Percentiles rank a stretch among this genome's conserved stretches.
These are phyloP conservation scores for Microtus richardsoni DNA, from an alignment of 2,113 vertebrate genomes.

Conservation along the genomic window DNA sequence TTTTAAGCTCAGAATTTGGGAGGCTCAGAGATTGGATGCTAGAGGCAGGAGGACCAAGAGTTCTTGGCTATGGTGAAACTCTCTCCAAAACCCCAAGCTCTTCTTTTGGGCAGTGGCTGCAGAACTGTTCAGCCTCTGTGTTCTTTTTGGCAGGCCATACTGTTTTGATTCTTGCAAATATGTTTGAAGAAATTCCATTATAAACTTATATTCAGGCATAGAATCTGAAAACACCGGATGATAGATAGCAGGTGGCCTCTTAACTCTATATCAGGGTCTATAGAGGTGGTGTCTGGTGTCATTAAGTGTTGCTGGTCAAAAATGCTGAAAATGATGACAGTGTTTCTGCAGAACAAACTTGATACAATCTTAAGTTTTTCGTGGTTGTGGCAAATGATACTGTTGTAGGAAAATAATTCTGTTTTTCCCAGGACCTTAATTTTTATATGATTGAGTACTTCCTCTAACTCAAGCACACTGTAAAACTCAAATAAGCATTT, in stretches of 20 bases:
- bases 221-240: not conserved
- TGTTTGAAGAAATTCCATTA: not conserved
- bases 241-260: not conserved
- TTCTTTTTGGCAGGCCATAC: not conserved
- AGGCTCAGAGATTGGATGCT: not conserved
- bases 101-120: not conserved
- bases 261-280: not conserved
- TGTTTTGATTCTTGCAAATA: not conserved
- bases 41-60: not conserved
- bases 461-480: not conserved
- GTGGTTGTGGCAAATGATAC: not conserved
- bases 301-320: not conserved
- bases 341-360: not conserved
- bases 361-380: not conserved
- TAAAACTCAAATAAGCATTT: not conserved
- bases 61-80: not conserved
- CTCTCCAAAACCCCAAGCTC: not conserved
- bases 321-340: not conserved
- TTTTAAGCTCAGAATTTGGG: not conserved
- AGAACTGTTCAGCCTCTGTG: not conserved
- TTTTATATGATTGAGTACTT: conserved; percentile 4
- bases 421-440: conserved; percentile 7
- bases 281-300: not conserved
- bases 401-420: not conserved
- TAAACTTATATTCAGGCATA: not conserved